Conservation (phyloP, 1,140 invertebrate species). For the Meteorus sp. region DNA sequence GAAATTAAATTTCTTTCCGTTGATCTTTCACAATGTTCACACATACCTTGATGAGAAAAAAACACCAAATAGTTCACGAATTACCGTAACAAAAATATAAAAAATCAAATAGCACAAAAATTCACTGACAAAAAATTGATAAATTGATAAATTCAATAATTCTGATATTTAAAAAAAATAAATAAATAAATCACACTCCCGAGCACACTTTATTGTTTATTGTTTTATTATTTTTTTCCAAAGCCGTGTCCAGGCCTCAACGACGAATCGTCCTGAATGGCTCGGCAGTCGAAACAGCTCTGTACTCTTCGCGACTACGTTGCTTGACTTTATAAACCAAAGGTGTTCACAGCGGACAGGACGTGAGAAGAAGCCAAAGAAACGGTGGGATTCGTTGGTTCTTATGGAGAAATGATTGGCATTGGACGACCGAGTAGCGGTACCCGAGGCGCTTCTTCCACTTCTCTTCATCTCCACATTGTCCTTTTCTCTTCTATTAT, state of each 20-base stretch:
- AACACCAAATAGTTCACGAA: too few relatives aligned
- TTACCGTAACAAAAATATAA: too few relatives aligned
- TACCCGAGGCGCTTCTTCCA: conserved; percentile 36
- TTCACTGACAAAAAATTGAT: too few relatives aligned
- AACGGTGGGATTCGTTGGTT: conserved; percentile 39
- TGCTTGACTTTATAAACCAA: conserved; percentile 58
- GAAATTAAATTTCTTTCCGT: too few relatives aligned
- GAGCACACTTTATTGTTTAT: conserved; percentile 8
- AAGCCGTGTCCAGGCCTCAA: conserved; percentile 36
- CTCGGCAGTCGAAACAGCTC: conserved; percentile 56
- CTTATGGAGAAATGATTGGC: conserved; percentile 29
- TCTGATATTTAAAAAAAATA: too few relatives aligned
- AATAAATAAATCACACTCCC: too few relatives aligned
- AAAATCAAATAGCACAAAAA: too few relatives aligned
- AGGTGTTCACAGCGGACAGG: conserved; percentile 34
- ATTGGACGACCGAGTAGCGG: conserved; percentile 37
- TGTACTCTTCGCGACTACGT: conserved; percentile 52
- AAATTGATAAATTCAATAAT: conserved; percentile 14
- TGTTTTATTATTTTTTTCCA: too few relatives aligned
- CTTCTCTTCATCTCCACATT: conserved; percentile 23
- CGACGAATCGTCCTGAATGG: conserved; percentile 48
- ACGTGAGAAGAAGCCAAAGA: conserved; percentile 39
- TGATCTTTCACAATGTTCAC: too few relatives aligned
- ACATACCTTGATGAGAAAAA: too few relatives aligned
- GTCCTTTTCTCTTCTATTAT: conserved; percentile 3